Evolutionary conservation across 2,113 vertebrate genomes (phyloP), one percentile per base, ranked within the genome.

Genomic region (Arizona elegans): DNA sequence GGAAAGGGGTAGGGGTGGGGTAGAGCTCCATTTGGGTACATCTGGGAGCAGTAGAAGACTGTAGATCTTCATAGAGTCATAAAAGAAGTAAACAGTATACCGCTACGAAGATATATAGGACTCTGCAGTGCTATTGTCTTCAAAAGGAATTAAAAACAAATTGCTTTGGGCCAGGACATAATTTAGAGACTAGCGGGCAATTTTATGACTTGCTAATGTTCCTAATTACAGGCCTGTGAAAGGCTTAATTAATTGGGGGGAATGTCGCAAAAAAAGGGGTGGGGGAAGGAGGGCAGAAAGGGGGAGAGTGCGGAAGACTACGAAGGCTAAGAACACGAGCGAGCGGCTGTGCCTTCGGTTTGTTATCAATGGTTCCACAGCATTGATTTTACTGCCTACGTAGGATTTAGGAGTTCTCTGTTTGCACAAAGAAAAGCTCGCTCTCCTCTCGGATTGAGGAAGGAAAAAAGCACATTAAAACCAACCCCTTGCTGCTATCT

Each of bases 131-230:
- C 98, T 98, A 98, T 98, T 99, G 98, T 99, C 98, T 99, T 98
- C 98, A 98, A 98, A 98, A 98, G 98, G 98, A 99, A 99, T 99
- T 99, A 99, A 99, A 99, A 99, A 99, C 98, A 99, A 99, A 99
- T 99, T 99, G 98, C 99, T 98, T 97, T 98, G 98, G 98, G 99
- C 98, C 98, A 98, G 98, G 98, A 98, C 98, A 99, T 99, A 98
- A 99, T 99, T 99, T 99, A 98, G 98, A 99, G 98, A 99, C 98
- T 99, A 97, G 97, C 58, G 98, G 98, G 98, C 99, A 99, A 99
- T 99, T 99, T 99, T 99, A 99, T 99, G 98, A 99, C 99, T 99
- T 98, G 98, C 98, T 99, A 99, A 99, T 99, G 98, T 99, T 99
- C 98, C 98, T 99, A 99, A 99, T 99, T 99, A 99, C 98, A 99